Evolutionary conservation across 2,113 vertebrate species (phyloP).

Genomic region (Gavia stellata): DNA sequence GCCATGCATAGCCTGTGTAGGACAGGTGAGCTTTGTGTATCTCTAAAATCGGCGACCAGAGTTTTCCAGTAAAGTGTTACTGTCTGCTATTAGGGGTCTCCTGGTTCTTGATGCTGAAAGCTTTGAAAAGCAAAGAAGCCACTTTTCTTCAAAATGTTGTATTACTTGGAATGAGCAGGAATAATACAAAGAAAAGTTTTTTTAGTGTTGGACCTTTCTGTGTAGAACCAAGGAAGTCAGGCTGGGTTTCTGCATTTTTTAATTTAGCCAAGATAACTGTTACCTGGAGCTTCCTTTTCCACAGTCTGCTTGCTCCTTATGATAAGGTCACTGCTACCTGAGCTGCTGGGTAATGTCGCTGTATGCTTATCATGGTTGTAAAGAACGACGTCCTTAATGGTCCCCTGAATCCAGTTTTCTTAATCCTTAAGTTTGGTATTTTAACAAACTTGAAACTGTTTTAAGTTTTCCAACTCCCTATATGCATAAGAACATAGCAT

Average conservation of each 20-base stretch:
- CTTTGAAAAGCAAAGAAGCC: neutral
- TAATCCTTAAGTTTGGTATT: neutral
- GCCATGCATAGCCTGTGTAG: accelerated
- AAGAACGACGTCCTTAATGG: neutral
- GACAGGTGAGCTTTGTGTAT: neutral
- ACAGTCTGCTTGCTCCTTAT: neutral
- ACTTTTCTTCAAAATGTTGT: neutral
- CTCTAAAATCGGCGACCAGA: accelerated
- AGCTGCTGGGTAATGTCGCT: neutral
- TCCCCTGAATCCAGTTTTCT: neutral
- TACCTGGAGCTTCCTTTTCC: neutral
- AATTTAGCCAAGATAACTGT: neutral
- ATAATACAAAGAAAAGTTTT: neutral
- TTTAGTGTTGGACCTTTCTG: neutral
- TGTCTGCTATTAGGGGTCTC: accelerated
- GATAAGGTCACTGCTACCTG: neutral
- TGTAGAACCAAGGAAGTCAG: neutral
- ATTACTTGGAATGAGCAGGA: neutral
- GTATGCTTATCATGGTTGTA: neutral
- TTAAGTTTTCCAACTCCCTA: neutral
- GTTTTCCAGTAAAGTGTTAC: neutral
- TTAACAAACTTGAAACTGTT: neutral
- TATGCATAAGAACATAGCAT: neutral
- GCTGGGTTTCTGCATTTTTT: neutral
- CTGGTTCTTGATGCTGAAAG: neutral